Conservation (phyloP, 2,888 invertebrate genomes). For the Pharmacophagus antenor region DNA sequence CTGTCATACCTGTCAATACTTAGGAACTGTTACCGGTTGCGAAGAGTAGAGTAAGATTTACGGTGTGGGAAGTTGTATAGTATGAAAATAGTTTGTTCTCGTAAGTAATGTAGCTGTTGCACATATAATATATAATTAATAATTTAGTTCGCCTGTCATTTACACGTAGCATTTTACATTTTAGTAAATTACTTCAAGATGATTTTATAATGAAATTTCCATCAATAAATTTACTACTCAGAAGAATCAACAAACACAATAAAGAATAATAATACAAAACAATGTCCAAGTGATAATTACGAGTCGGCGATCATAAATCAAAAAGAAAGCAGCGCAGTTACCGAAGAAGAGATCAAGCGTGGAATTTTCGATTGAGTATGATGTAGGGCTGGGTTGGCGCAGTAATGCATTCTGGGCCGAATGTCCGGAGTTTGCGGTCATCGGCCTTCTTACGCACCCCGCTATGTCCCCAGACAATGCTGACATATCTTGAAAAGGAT, state of each 20-base stretch:
- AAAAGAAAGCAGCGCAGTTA: constrained; percentile 65
- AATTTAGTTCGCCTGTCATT: neutral
- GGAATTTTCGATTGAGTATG: constrained; percentile 71
- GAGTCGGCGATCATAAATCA: constrained; percentile 62
- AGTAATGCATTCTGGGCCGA: constrained; percentile 73
- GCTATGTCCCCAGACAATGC: constrained; percentile 42
- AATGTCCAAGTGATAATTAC: constrained; percentile 52
- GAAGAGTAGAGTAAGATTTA: constrained; percentile 12
- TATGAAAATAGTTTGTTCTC: constrained; percentile 9
- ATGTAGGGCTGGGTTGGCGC: constrained; percentile 64
- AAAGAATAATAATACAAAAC: constrained; percentile 38
- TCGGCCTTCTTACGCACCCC: constrained; percentile 59
- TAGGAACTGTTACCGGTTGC: constrained; percentile 15
- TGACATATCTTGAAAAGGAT: constrained; percentile 54
- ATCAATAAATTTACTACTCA: no score
- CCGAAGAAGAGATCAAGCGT: constrained; percentile 70
- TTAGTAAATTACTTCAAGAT: no score
- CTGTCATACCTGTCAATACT: constrained; percentile 19
- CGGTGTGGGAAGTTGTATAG: constrained; percentile 22
- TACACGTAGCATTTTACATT: neutral
- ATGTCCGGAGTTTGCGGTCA: constrained; percentile 63
- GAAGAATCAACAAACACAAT: constrained; percentile 11
- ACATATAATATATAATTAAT: neutral
- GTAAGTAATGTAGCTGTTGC: neutral
- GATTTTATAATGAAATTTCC: no score